Conservation (phyloP, 2,888 invertebrate species). For the Polymixis flavicincta region DNA sequence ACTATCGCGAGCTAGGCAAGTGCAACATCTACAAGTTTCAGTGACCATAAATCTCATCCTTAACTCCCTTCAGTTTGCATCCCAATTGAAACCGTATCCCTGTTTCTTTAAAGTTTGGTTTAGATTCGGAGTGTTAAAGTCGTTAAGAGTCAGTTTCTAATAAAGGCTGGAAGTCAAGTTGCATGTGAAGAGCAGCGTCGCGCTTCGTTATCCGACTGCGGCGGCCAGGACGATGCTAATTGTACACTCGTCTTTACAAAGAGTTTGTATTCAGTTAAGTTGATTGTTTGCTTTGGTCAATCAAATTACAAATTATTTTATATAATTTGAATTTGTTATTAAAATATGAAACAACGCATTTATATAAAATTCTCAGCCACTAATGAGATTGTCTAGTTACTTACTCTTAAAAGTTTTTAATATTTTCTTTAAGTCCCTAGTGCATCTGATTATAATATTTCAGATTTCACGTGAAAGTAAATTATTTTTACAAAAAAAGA, state of each 20-base stretch:
- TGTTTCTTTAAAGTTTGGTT: conserved; percentile 38
- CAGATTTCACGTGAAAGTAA: neutral
- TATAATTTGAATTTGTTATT: neutral
- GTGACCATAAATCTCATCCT: conserved; percentile 64
- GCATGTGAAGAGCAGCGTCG: conserved; percentile 81
- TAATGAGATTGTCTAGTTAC: neutral
- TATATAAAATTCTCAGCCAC: neutral
- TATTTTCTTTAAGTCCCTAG: neutral
- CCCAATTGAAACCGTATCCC: conserved; percentile 44
- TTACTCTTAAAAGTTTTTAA: neutral
- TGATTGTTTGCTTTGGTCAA: conserved; percentile 25
- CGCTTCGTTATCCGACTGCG: conserved; percentile 84
- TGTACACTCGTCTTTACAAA: conserved; percentile 79
- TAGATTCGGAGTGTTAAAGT: conserved; percentile 3
- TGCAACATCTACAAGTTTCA: conserved; percentile 75
- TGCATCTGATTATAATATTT: conserved; percentile 11
- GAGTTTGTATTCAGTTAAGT: conserved; percentile 63
- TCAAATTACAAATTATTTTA: neutral
- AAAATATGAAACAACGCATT: neutral
- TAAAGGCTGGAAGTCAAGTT: conserved; percentile 77
- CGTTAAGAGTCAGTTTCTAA: conserved; percentile 69
- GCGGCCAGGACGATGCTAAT: conserved; percentile 81
- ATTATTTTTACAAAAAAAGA: too few relatives aligned
- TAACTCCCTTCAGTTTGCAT: conserved; percentile 19
- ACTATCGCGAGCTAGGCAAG: conserved; percentile 75